Percentiles rank a stretch among this genome's conserved stretches.
Conservation (phyloP, 2,797 vertebrate species). For the Semotilus atromaculatus region DNA sequence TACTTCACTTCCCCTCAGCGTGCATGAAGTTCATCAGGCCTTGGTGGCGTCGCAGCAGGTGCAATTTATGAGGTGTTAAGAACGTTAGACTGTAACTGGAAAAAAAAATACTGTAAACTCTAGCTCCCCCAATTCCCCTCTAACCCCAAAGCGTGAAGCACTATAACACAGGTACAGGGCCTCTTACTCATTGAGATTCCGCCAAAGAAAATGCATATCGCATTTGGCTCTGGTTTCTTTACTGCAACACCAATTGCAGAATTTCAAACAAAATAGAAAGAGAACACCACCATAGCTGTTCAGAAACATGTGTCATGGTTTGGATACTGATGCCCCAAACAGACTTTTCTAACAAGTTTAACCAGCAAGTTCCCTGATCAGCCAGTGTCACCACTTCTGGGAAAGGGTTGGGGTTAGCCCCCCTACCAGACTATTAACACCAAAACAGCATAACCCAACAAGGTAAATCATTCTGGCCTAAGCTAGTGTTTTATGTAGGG, state of each 20-base stretch:
- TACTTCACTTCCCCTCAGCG: constrained; percentile 54
- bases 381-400: neutral
- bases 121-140: constrained; percentile 55
- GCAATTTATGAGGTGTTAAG: constrained; percentile 80
- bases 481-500: neutral
- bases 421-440: neutral
- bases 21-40: constrained; percentile 39
- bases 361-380: neutral
- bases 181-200: constrained; percentile 28
- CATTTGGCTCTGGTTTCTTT: constrained; percentile 44
- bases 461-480: neutral
- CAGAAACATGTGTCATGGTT: neutral
- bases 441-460: neutral
- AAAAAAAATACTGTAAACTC: constrained; percentile 63
- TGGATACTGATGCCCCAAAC: neutral
- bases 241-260: constrained; percentile 27
- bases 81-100: constrained; percentile 70
- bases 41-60: constrained; percentile 68
- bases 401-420: neutral
- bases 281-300: neutral
- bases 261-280: constrained; percentile 22
- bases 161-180: constrained; percentile 53
- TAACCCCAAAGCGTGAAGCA: constrained; percentile 64
- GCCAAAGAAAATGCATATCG: constrained; percentile 27
- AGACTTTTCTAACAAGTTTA: constrained; percentile 6